phyloP scores from a whole-genome alignment of 2,888 invertebrate species.

The Agrochola circellaris region DNA sequence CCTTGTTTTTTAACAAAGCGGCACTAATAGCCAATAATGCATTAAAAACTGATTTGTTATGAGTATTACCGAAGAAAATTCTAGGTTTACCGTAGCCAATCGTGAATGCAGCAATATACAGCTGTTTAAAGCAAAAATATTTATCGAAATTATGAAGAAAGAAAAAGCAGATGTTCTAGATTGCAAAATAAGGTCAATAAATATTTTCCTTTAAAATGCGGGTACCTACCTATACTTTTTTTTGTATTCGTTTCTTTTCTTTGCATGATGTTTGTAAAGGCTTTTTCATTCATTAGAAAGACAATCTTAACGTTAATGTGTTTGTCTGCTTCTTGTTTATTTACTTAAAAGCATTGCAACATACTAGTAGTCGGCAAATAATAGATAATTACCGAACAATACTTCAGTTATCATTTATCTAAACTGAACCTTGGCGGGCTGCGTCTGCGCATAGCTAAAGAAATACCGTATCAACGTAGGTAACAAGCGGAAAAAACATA shows the following conservation, averaged over 20 bases:
- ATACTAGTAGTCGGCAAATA: neutral
- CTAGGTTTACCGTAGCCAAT: slow-evolving; percentile 25
- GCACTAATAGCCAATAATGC: slow-evolving; percentile 29
- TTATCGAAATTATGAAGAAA: neutral
- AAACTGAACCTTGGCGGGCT: neutral
- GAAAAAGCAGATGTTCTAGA: neutral
- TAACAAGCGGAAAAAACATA: neutral
- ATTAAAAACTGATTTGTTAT: slow-evolving; percentile 50
- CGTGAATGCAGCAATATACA: slow-evolving; percentile 14
- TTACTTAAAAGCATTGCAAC: neutral
- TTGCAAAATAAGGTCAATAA: neutral
- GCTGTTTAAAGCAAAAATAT: neutral
- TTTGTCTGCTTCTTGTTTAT: too few relatives aligned
- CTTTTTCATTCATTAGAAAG: neutral
- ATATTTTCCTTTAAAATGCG: neutral
- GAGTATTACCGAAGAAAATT: slow-evolving; percentile 30
- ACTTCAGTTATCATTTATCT: neutral
- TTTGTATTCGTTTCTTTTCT: neutral
- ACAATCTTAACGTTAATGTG: neutral
- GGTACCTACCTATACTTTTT: neutral
- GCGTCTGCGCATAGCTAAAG: neutral
- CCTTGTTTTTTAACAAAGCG: slow-evolving; percentile 7
- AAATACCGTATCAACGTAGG: neutral
- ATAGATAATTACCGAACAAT: neutral
- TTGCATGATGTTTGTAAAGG: neutral